Percentiles rank a stretch among this genome's conserved stretches.
Evolutionary conservation across 2,888 invertebrate species (phyloP).

Genomic region (Nysson spinosus): DNA sequence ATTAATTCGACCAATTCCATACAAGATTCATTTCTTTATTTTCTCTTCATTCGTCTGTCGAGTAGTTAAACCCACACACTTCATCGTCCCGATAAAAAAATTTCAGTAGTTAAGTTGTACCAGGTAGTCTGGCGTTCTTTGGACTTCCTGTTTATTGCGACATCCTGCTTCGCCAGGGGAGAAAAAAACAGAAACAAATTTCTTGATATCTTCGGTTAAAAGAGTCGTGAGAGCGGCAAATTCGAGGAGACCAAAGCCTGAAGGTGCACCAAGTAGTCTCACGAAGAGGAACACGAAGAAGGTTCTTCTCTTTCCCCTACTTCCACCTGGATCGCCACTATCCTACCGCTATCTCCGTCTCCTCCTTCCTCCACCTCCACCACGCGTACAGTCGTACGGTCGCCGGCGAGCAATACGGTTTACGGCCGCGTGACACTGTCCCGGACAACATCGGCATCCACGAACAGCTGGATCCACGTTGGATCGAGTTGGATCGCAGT

Average conservation of each 20-base stretch:
- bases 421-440: slow-evolving; percentile 59
- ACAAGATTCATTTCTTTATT: too few species aligned
- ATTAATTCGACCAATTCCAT: too few species aligned
- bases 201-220: background rate
- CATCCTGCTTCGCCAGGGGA: slow-evolving; percentile 20
- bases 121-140: too few species aligned
- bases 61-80: too few species aligned
- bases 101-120: too few species aligned
- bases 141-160: background rate
- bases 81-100: too few species aligned
- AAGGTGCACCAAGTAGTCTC: slow-evolving; percentile 38
- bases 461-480: slow-evolving; percentile 59
- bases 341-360: slow-evolving; percentile 42
- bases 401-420: slow-evolving; percentile 63
- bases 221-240: slow-evolving; percentile 5
- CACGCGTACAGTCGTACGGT: slow-evolving; percentile 62
- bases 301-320: slow-evolving; percentile 40
- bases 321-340: slow-evolving; percentile 35
- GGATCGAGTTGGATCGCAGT: slow-evolving; percentile 31
- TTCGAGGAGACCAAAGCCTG: slow-evolving; percentile 34
- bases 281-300: slow-evolving; percentile 60
- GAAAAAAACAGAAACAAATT: slow-evolving; percentile 18
- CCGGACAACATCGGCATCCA: slow-evolving; percentile 51
- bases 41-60: too few species aligned
- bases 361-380: slow-evolving; percentile 54